Base-by-base conservation (phyloP, 2,888 invertebrate species). In the Scrobipalpa atriplicella region DNA sequence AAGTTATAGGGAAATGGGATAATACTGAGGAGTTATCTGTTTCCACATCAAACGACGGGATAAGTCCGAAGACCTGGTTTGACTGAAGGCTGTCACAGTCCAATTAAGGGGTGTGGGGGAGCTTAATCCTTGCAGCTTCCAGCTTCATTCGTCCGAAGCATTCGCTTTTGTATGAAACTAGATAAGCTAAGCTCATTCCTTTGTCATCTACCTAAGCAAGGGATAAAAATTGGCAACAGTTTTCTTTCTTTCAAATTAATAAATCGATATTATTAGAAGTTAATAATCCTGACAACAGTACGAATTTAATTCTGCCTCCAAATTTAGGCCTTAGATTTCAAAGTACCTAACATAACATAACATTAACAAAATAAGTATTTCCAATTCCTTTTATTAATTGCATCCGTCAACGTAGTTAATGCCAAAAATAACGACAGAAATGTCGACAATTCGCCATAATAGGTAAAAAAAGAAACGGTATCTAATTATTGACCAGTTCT, bases 41-140 rank as follows among this genome's bases (percentile, higher is more conserved):
- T 86, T 85, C 78, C 84, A 84, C 86, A 85, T 81, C 83, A 86
- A n/a, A 82, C 82, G 85, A 84, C 81, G 77, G 75, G 70, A 73
- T 86, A 86, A 87, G 85, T 39, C 43, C 65, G 43, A 68, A 68
- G 66, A 67, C 66, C 64, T 66, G 51, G 67, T 65, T 36, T 71
- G 82, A 86, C 82, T 84, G 82, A 87, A 83, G 76, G 79, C 82
- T 86, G 86, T 81, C 84, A 79, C 73, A 74, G 75, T 72, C 77
- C 79, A 85, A 84, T 85, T 85, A 85, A 72, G 72, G 68, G 66
- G 74, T 78, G 74, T 76, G 78, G 81, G 38, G 9, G 38, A 77
- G 74, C 75, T 74, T 83, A 83, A 84, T 79, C 81, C 78, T 66
- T 69, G 71, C 70, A 70, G 70, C 68, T 73, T 52, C 21, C n/a